Conservation (phyloP, 2,113 vertebrate species). For the Tachysurus fulvidraco region DNA sequence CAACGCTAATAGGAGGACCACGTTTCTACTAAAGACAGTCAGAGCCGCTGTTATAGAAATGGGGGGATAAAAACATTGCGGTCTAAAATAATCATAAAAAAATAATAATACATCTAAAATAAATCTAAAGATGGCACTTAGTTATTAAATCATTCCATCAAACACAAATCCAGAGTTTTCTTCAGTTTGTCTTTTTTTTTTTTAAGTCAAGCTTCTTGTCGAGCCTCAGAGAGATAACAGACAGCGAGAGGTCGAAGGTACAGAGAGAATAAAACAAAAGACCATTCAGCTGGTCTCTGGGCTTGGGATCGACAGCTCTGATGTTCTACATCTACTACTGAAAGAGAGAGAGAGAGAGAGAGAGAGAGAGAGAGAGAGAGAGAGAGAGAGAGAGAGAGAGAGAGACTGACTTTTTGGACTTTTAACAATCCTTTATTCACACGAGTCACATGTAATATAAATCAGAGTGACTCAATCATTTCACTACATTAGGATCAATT, state of each 20-base stretch:
- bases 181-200: neutral
- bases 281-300: slow-evolving; percentile 13
- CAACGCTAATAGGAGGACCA: too few species aligned
- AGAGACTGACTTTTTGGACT: too few species aligned
- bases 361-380: neutral
- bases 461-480: too few species aligned
- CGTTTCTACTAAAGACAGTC: too few species aligned
- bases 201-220: neutral
- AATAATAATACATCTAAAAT: too few species aligned
- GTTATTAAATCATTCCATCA: neutral
- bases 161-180: neutral
- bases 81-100: neutral
- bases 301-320: slow-evolving; percentile 28
- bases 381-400: too few species aligned
- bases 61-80: neutral
- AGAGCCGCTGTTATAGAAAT: neutral
- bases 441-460: too few species aligned
- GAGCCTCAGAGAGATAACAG: slow-evolving; percentile 2
- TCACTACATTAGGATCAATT: too few species aligned
- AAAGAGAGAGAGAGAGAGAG: slow-evolving; percentile 14
- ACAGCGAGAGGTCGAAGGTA: neutral
- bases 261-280: slow-evolving; percentile 10
- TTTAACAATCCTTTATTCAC: too few species aligned
- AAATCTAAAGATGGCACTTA: neutral
- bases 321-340: slow-evolving; percentile 23